Conservation (phyloP, 1,140 invertebrate genomes). For the Megathymus violae region DNA sequence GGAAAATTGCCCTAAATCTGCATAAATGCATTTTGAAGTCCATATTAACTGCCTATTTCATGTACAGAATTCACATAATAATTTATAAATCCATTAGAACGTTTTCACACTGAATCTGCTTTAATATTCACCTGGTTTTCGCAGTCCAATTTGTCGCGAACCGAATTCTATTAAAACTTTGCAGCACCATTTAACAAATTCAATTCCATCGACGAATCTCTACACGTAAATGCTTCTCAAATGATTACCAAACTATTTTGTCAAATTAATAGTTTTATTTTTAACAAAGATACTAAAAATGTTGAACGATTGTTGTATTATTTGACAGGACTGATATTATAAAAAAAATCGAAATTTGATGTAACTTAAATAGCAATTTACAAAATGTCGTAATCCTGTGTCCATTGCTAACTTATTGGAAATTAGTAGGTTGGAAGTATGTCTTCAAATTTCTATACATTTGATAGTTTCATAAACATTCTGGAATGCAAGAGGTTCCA, state of each 20-base stretch:
- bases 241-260: not conserved
- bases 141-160: conserved; percentile 24
- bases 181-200: conserved; percentile 18
- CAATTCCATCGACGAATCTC: conserved; percentile 5
- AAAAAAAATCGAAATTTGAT: too few relatives aligned
- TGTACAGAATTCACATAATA: not conserved
- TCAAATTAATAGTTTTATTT: too few relatives aligned
- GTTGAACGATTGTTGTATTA: too few relatives aligned
- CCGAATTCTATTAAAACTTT: conserved; percentile 30
- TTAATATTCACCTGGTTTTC: conserved; percentile 28
- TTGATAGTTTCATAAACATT: too few relatives aligned
- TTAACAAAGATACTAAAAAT: too few relatives aligned
- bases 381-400: too few relatives aligned
- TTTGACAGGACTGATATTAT: too few relatives aligned
- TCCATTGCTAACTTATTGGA: too few relatives aligned
- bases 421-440: too few relatives aligned
- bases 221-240: not conserved
- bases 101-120: conserved; percentile 17
- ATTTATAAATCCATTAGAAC: conserved; percentile 16
- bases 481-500: too few relatives aligned
- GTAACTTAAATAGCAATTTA: too few relatives aligned
- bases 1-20: not conserved
- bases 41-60: not conserved
- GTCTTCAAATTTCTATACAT: too few relatives aligned
- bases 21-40: not conserved